Conservation (phyloP, 2,797 vertebrate species). For the Ibycter americanus region DNA sequence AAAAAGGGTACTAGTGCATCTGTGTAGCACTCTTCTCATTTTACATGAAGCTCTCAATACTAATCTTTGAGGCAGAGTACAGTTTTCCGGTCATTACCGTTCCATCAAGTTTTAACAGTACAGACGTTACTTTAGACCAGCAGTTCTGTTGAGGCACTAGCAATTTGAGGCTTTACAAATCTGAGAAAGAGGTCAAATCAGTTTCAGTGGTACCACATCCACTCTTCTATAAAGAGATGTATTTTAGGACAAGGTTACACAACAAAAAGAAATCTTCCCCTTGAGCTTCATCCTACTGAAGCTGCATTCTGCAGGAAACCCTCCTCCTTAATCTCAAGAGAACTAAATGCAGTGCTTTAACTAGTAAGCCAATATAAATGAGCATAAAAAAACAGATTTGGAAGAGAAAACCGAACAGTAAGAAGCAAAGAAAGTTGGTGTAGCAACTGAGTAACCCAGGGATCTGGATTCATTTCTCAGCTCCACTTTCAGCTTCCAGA, state of each 20-base stretch:
- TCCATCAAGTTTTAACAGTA: neutral
- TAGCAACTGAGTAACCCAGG: neutral
- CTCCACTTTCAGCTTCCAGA: neutral
- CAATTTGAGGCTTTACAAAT: neutral
- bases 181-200: constrained; percentile 3
- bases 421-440: neutral
- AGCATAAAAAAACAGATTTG: neutral
- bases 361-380: neutral
- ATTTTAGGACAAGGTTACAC: constrained; percentile 20
- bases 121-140: neutral
- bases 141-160: neutral
- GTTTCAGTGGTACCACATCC: neutral
- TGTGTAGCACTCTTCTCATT: neutral
- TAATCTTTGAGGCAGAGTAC: neutral
- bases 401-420: neutral
- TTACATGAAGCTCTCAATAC: neutral
- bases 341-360: neutral
- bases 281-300: neutral
- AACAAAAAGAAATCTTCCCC: neutral
- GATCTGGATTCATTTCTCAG: neutral
- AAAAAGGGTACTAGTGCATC: neutral
- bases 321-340: neutral
- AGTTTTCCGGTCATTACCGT: neutral
- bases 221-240: neutral
- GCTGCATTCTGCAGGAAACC: neutral